A percentile compares a stretch with the other conserved stretches of the same genome.
Conservation (phyloP, 2,888 invertebrate genomes). For the Lasioglossum zephyrum region DNA sequence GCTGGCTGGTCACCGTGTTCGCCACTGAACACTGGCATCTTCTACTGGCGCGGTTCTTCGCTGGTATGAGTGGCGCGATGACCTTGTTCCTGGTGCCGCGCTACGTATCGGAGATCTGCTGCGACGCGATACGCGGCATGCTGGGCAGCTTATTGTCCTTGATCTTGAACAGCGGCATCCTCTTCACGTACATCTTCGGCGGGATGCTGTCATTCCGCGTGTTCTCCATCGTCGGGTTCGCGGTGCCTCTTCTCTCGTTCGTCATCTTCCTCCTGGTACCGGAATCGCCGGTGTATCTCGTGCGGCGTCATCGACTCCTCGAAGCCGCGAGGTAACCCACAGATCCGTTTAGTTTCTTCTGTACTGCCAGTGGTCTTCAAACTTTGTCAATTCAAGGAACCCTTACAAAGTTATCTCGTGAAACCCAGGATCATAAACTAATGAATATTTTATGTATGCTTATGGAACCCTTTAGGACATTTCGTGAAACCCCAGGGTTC, state of each 20-base stretch:
- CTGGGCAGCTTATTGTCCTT: conserved; percentile 86
- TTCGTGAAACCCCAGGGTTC: too few species aligned
- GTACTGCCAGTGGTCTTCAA: too few species aligned
- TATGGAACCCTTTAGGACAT: too few species aligned
- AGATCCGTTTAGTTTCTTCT: background rate
- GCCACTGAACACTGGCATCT: conserved; percentile 84
- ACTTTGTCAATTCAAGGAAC: too few species aligned
- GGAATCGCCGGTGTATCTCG: conserved; percentile 86
- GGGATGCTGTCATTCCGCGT: conserved; percentile 83
- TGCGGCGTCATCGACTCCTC: conserved; percentile 78
- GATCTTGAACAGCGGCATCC: conserved; percentile 84
- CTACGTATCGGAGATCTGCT: conserved; percentile 88
- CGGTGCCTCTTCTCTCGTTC: conserved; percentile 83
- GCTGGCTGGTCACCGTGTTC: conserved; percentile 86
- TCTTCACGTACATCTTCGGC: conserved; percentile 84
- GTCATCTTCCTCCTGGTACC: conserved; percentile 85
- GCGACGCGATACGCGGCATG: conserved; percentile 85
- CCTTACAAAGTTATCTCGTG: too few species aligned
- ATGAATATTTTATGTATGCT: too few species aligned
- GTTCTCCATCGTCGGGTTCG: conserved; percentile 83
- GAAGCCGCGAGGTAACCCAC: conserved; percentile 82
- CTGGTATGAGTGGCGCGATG: conserved; percentile 87
- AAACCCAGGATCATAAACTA: too few species aligned
- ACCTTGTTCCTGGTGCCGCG: conserved; percentile 86
- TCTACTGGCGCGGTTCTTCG: conserved; percentile 86